Conservation (phyloP, 2,113 vertebrate genomes). For the Rhabdomys dilectus region DNA sequence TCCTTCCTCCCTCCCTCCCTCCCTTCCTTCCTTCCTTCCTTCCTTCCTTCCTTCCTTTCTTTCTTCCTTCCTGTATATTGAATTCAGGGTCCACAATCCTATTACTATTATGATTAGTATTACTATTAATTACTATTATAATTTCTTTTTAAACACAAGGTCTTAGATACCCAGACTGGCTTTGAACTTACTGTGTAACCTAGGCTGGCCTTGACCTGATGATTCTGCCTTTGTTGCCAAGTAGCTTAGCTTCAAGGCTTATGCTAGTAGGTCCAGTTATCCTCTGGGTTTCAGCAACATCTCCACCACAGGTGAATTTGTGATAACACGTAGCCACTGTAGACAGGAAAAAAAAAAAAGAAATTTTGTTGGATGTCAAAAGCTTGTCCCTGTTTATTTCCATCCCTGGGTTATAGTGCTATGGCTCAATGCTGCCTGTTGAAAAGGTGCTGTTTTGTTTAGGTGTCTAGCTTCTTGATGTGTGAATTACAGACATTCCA, state of each 20-base stretch:
- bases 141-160: neutral
- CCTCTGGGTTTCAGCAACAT: neutral
- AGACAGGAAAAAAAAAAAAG: neutral
- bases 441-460: slow-evolving; percentile 60
- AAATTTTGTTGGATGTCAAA: slow-evolving; percentile 8
- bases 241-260: neutral
- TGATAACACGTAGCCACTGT: neutral
- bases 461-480: slow-evolving; percentile 60
- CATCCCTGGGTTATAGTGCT: slow-evolving; percentile 34
- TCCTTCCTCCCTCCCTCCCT: accelerated
- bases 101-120: neutral
- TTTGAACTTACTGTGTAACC: neutral
- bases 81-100: neutral
- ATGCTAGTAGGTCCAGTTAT: neutral
- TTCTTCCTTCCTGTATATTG: neutral
- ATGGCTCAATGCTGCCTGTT: slow-evolving; percentile 41
- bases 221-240: neutral
- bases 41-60: too few relatives aligned
- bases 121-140: neutral
- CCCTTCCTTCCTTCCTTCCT: neutral
- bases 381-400: neutral
- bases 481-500: slow-evolving; percentile 57
- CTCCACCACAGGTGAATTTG: neutral
- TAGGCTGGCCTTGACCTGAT: neutral
- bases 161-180: neutral